A percentile compares a stretch with the other conserved stretches of the same genome.
Conservation (phyloP, 1,140 invertebrate species). For the Tetramorium simillimum region DNA sequence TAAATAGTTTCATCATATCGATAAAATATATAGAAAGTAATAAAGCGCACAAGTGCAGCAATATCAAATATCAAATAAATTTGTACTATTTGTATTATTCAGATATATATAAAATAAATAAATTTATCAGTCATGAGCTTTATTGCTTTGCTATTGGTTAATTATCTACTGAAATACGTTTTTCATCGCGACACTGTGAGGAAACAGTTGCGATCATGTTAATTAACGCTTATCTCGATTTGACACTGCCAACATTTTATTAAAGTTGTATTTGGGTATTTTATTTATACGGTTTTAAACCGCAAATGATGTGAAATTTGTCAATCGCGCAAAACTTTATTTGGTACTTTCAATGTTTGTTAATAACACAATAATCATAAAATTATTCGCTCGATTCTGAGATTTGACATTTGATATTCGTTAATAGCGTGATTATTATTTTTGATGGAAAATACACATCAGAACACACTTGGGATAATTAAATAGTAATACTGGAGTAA, state of each 20-base stretch:
- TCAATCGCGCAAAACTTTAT: background rate
- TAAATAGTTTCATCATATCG: background rate
- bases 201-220: background rate
- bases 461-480: background rate
- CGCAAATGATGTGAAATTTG: background rate
- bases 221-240: conserved; percentile 1
- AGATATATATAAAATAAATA: background rate
- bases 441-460: background rate
- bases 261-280: background rate
- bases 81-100: background rate
- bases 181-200: background rate
- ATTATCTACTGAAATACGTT: background rate
- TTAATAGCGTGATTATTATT: conserved; percentile 11
- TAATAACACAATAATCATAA: background rate
- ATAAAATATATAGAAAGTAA: background rate
- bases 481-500: conserved; percentile 1
- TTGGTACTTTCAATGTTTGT: background rate
- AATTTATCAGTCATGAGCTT: background rate
- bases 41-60: background rate
- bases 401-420: background rate
- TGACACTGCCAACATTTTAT: background rate
- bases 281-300: background rate
- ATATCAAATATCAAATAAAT: background rate
- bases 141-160: background rate
- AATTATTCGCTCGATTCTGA: background rate